Evolutionary conservation across 92 coral and sea anemone species (phyloP), one percentile per base, ranked within the genome.

Genomic region (Ricordea florida): DNA sequence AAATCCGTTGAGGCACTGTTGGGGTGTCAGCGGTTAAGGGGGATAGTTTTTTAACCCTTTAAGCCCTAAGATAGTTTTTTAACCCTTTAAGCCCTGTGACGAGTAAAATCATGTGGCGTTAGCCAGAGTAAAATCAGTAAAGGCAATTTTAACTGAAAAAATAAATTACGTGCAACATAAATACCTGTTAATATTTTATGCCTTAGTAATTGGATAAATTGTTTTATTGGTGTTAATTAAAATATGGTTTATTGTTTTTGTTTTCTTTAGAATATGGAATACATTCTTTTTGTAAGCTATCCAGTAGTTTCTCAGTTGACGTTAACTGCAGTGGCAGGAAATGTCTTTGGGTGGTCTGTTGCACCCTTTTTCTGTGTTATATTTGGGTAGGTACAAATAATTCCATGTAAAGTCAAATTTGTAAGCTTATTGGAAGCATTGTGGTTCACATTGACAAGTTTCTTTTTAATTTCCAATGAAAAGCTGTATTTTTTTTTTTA

Each of bases 301-400:
- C 97, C 97, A 70, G 57, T 91, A n/a, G 80, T 81, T 68, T 93
- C 93, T 3, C 93, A 91, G 88, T 80, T 91, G 71, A 90, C 88
- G 9, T 64, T 91, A 79, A 79, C 89, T 16, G 76, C 87, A n/a
- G 90, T 91, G 27, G 69, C 93, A 1, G 82, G 92, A 2, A 81
- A 83, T 66, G 71, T 87, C 42, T 62, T 82, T 36, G 92, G 93
- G 34, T 91, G 97, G 93, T 40, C 83, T 31, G 69, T 84, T 2
- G 74, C 87, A 13, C 97, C 97, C 15, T 91, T 78, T 64, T 87
- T 85, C 64, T 87, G 97, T 40, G 79, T 87, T 44, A 23, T 91
- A 53, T 91, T 77, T 75, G 97, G 97, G 97, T 91, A 87, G 26
- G 92, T 66, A 47, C 33, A 9, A 21, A 4, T 51, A 33, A 16